Evolutionary conservation across 2,888 invertebrate genomes (phyloP), one percentile per base, ranked within the genome.

Genomic region (Stenolophus ochropezus): DNA sequence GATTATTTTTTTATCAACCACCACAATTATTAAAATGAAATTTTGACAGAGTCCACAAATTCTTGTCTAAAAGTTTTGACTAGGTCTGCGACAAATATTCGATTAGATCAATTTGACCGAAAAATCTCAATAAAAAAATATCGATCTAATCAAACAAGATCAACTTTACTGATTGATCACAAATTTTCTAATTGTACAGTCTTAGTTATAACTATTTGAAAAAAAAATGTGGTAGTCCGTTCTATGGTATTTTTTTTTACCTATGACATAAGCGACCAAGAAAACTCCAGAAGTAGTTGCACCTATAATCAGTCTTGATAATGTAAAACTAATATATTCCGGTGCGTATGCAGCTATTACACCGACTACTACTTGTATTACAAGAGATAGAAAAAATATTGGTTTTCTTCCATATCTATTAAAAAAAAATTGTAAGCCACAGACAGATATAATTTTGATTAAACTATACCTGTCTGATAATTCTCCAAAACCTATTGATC

Each of bases 241-340:
- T 3, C 11, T 42, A 3, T 8, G 0, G 6, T 11, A 2, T 21
- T 61, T 33, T 21, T 33, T 25, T 16, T 76, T 58, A 92, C 95
- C 94, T 84, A 95, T 93, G 69, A 95, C 95, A 88, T 95, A 95
- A 58, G 94, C 94, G 18, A 95, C 94, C 82, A 95, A 89, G 86
- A 95, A 95, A 6, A 95, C 94, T 0, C 95, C 95, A 4, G 94
- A 94, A 5, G 95, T 94, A 6, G 94, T 93, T 8, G 94, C 92
- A 11, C 95, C 95, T 21, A 95, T 92, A 71, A 95, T 87, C 82
- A 93, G 88, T 83, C 95, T 90, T 53, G 93, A 91, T 78, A 93
- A 87, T 8, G 93, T 92, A 86, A 94, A 95, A 61, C 92, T 92
- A 86, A 93, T 91, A 86, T 93, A 94, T 85, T 94, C 93, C 0